Evolutionary conservation across 2,797 vertebrate genomes (phyloP).

Genomic region (Sebastes matsubarae): DNA sequence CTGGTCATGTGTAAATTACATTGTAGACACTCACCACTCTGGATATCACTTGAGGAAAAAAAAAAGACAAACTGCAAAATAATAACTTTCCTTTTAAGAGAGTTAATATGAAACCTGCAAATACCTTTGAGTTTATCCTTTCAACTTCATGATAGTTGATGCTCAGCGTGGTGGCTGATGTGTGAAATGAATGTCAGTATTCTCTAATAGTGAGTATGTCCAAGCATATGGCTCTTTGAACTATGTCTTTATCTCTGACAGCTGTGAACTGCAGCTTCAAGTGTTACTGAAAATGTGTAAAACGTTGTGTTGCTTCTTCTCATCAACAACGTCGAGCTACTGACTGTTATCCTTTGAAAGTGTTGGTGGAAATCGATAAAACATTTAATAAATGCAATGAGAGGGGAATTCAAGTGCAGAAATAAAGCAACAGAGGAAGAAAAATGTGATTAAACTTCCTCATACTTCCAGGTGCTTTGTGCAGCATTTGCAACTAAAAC

Average conservation of each 20-base stretch:
- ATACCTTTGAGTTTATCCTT: conserved; percentile 37
- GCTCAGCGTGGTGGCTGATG: conserved; percentile 48
- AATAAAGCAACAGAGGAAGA: background rate
- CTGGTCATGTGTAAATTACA: conserved; percentile 11
- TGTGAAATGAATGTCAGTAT: conserved; percentile 58
- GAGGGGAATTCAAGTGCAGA: background rate
- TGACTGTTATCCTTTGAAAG: conserved; percentile 16
- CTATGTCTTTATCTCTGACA: conserved; percentile 55
- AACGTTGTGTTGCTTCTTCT: conserved; percentile 23
- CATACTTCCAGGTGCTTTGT: background rate
- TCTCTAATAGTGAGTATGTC: conserved; percentile 43
- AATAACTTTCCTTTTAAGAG: conserved; percentile 1
- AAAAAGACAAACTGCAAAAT: background rate
- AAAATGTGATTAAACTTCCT: background rate
- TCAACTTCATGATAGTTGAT: conserved; percentile 35
- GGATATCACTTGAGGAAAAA: background rate
- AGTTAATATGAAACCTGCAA: conserved; percentile 37
- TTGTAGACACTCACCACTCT: background rate
- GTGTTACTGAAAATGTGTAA: conserved; percentile 50
- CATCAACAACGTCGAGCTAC: background rate
- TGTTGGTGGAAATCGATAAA: conserved; percentile 33
- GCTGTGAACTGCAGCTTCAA: conserved; percentile 41
- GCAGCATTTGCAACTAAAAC: background rate
- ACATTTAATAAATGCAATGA: conserved; percentile 39
- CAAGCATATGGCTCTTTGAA: conserved; percentile 52